Evolutionary conservation across 2,888 invertebrate species (phyloP), one percentile per base, ranked within the genome.

Genomic region (Bembecia ichneumoniformis): DNA sequence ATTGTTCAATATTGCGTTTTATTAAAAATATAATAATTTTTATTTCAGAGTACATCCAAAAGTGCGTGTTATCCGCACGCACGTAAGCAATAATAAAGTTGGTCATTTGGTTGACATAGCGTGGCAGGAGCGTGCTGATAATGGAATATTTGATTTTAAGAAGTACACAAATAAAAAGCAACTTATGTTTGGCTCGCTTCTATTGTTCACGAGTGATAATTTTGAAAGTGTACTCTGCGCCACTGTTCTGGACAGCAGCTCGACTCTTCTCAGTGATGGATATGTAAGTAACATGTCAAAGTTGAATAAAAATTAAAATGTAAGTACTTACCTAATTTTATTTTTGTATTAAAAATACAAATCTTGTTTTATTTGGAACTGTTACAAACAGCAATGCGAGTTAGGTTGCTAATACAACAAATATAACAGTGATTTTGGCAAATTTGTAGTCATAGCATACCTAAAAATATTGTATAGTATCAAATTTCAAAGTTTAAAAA

Each of bases 191-290:
- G 95, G 95, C 0, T 91, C 94, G 0, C 75, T 96, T 14, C 69
- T 96, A 0, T 90, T 93, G 51, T 91, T 96, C 47, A 93, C 94
- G 0, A 77, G 77, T 28, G 90, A 93, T 65, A 82, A 90, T 50
- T 96, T 96, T 71, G 74, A 89, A 34, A 90, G 90, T 3, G 79
- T 94, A 35, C 72, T 92, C 52, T 90, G 95, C 63, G 95, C 91
- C 0, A 91, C 91, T 35, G 92, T 95, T 44, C 78, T 89, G 3
- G 89, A 91, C 60, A 77, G 81, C 0, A 73, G 57, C 55, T 51
- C 68, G 1, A 73, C 83, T 47, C 67, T 88, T 45, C 66, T 91
- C 3, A 67, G 66, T 40, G 74, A 89, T 20, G 91, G 92, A 51
- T 88, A 86, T 73, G 89, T 91, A 66, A 78, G 89, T 67, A 69